Evolutionary conservation across 2,113 vertebrate genomes (phyloP).

Genomic region (Sturnus vulgaris): DNA sequence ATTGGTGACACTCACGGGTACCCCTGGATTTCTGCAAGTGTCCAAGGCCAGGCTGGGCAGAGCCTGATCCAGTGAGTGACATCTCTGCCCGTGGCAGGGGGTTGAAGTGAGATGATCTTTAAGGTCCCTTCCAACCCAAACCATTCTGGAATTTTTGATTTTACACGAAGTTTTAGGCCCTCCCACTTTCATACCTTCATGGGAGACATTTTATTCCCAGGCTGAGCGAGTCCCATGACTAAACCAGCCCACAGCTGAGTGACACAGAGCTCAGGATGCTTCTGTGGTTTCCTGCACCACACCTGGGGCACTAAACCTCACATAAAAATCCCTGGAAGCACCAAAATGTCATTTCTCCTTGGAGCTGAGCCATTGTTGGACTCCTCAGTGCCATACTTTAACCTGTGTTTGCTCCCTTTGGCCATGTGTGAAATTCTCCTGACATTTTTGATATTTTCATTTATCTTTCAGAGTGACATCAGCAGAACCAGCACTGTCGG

Average conservation of each 20-base stretch:
- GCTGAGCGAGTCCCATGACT: not conserved
- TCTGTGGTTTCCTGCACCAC: not conserved
- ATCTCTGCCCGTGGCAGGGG: not conserved
- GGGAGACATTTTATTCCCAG: not conserved
- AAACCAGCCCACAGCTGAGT: not conserved
- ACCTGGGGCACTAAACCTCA: not conserved
- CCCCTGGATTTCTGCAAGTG: not conserved
- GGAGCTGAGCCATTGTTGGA: fast-evolving
- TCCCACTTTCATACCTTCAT: not conserved
- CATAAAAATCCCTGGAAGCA: not conserved
- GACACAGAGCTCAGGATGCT: not conserved
- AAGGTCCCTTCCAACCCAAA: not conserved
- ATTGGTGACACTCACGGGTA: not conserved
- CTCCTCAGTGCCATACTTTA: not conserved
- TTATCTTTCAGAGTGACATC: not conserved
- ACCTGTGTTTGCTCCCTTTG: not conserved
- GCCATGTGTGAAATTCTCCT: not conserved
- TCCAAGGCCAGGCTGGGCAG: not conserved
- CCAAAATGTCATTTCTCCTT: not conserved
- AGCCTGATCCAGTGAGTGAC: not conserved
- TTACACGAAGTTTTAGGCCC: not conserved
- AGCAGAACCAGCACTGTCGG: not conserved
- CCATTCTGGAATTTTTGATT: not conserved
- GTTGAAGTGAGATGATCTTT: not conserved
- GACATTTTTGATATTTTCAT: not conserved